Conservation (phyloP, 1,140 invertebrate genomes). For the Macrocentrus cingulum region DNA sequence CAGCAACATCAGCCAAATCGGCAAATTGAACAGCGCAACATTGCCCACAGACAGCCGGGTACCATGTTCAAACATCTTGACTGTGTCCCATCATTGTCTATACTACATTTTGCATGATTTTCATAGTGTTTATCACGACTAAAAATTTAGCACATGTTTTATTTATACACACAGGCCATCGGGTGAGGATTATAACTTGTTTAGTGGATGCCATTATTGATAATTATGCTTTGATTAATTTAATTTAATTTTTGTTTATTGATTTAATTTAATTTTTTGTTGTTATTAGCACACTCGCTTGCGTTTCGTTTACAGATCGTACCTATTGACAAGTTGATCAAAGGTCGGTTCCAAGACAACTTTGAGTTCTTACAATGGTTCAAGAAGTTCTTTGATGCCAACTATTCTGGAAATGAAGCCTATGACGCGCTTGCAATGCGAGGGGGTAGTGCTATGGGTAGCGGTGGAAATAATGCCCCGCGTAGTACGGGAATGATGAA, state of each 20-base stretch:
- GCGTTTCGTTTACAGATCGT: constrained; percentile 72
- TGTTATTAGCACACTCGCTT: constrained; percentile 46
- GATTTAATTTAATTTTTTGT: constrained; percentile 18
- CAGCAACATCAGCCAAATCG: constrained; percentile 55
- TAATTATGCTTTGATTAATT: neutral
- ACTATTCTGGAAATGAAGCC: constrained; percentile 84
- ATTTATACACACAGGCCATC: too few species aligned
- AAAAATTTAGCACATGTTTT: neutral
- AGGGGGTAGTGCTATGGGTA: constrained; percentile 80
- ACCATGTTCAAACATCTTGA: constrained; percentile 27
- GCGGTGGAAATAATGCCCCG: constrained; percentile 63
- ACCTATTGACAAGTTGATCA: constrained; percentile 86
- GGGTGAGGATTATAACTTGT: too few species aligned
- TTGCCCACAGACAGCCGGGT: constrained; percentile 51
- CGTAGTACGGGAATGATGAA: constrained; percentile 57
- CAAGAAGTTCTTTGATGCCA: constrained; percentile 99
- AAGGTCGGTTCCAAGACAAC: constrained; percentile 96
- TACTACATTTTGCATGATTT: constrained; percentile 38
- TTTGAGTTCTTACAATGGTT: constrained; percentile 99
- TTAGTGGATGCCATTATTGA: too few species aligned
- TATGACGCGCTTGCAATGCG: constrained; percentile 88
- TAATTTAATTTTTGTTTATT: neutral
- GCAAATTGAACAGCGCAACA: constrained; percentile 52
- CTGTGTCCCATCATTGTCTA: constrained; percentile 10
- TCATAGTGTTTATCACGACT: constrained; percentile 29